These are phyloP conservation scores for Agriopis marginaria DNA, from an alignment of 2,888 invertebrate genomes.

Conservation along the genomic window DNA sequence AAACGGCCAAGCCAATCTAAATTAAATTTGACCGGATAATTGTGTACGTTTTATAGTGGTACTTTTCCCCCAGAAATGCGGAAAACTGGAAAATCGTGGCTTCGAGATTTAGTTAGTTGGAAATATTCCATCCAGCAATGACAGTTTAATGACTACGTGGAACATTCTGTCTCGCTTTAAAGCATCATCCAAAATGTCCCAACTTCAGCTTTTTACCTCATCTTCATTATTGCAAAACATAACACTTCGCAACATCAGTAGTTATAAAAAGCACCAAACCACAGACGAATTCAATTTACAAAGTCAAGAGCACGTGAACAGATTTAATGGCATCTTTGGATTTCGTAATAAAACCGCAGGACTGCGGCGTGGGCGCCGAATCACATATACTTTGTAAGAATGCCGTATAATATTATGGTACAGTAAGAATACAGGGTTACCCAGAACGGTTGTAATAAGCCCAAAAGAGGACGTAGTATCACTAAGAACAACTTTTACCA, in stretches of 20 bases:
- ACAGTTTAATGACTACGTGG: background rate
- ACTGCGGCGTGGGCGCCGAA: background rate
- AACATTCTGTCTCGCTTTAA: background rate
- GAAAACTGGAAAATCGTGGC: too few species aligned
- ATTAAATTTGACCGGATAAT: too few species aligned
- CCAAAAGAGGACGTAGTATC: background rate
- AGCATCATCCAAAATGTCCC: background rate
- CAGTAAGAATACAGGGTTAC: background rate
- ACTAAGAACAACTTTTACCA: too few species aligned
- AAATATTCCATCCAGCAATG: too few species aligned
- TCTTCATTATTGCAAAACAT: background rate
- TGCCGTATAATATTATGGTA: background rate
- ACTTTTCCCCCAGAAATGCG: too few species aligned
- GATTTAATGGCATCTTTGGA: constrained; percentile 16
- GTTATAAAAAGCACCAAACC: constrained; percentile 6
- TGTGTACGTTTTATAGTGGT: too few species aligned
- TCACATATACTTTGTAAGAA: background rate
- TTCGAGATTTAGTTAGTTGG: too few species aligned
- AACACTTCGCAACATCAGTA: background rate
- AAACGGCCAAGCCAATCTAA: too few species aligned
- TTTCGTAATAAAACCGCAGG: constrained; percentile 13
- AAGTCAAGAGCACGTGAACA: constrained; percentile 10
- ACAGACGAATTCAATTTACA: constrained; percentile 3
- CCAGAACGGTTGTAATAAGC: background rate
- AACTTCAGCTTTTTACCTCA: background rate